Evolutionary conservation across 2,797 vertebrate species (phyloP), one percentile per base, ranked within the genome.

Genomic region (Helarctos malayanus): DNA sequence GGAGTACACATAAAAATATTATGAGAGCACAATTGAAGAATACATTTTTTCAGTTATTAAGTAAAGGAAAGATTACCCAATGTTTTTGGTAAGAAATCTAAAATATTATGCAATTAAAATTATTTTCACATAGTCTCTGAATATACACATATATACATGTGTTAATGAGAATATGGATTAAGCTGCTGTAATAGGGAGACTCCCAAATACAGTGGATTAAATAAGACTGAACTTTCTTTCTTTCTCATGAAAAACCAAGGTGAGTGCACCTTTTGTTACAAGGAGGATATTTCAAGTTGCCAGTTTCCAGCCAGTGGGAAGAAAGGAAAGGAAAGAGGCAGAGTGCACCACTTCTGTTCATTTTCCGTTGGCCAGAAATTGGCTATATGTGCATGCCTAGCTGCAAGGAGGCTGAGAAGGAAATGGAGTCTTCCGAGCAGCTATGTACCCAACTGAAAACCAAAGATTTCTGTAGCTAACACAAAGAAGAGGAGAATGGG

Each of bases 161-260:
- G 16, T 80, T 59, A 27, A 27, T 75, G 49, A 57, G 1, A 10
- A 47, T 68, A 49, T 68, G 79, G 71, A 91, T 68, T 80, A 41
- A 91, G 25, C 45, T 84, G 1, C 25, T 89, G 0, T 80, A 83
- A 68, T 41, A 47, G 76, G 13, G 29, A 75, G 14, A 69, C 41
- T 25, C 49, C n/a, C 54, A 93, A 61, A 73, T 75, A 80, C 2
- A 25, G 21, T 32, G 27, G 15, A 80, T 45, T 93, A 69, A 61
- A 25, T 65, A 97, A 92, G 21, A 89, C 18, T 63, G 15, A 68
- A 89, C 2, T 38, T 92, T 57, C 38, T 69, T 91, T 88, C 38
- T 49, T 5, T 83, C 16, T 96, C 68, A 35, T 83, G 32, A 79
- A 87, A 86, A 93, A 71, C 23, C 25, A 82, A 63, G n/a, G 81